Evolutionary conservation across 2,888 invertebrate genomes (phyloP).

Genomic region (Chrysolina americana): DNA sequence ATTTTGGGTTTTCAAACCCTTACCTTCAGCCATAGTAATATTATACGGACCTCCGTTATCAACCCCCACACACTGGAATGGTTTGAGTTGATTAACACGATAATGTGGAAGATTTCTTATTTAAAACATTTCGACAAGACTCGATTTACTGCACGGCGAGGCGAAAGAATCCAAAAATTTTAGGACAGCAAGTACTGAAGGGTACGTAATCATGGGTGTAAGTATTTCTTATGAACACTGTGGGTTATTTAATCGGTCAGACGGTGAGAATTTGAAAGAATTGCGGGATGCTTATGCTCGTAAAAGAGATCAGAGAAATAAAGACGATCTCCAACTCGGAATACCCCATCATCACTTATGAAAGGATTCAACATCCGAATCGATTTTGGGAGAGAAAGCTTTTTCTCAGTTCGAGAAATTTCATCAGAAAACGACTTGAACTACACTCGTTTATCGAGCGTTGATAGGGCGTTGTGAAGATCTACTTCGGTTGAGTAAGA

Average conservation of each 20-base stretch:
- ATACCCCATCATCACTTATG: slow-evolving; percentile 4
- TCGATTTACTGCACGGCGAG: neutral
- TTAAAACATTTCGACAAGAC: slow-evolving; percentile 43
- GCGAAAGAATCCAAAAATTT: no score
- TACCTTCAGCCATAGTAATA: no score
- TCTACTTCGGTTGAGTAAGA: no score
- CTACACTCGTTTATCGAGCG: no score
- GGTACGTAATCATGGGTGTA: neutral
- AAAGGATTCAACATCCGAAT: no score
- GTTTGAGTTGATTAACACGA: slow-evolving; percentile 45
- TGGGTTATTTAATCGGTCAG: neutral
- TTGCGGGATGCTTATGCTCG: neutral
- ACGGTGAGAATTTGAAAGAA: neutral
- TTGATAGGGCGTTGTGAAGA: no score
- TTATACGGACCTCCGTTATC: no score
- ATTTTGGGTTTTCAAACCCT: no score
- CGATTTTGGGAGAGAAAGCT: no score
- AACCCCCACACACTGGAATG: slow-evolving; percentile 43
- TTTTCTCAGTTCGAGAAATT: no score
- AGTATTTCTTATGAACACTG: neutral
- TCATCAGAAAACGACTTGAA: no score
- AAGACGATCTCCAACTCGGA: neutral
- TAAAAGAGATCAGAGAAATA: neutral
- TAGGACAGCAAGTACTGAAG: neutral
- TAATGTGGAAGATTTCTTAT: slow-evolving; percentile 54